Conservation (phyloP, 2,113 vertebrate species). For the Mugil cephalus region DNA sequence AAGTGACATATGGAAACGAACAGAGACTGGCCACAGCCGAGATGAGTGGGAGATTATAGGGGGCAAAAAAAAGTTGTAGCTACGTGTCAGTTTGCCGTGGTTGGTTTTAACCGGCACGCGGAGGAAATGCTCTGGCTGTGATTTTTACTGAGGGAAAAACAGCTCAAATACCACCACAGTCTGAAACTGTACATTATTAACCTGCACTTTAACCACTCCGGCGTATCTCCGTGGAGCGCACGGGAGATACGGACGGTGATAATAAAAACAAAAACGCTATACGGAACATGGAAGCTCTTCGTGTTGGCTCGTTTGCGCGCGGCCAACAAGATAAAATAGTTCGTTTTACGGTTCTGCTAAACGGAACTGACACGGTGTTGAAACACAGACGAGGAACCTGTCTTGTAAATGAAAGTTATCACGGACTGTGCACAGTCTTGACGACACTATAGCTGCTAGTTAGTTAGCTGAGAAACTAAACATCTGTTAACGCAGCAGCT, state of each 20-base stretch:
- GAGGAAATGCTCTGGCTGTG: conserved; percentile 2
- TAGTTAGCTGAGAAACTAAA: conserved; percentile 68
- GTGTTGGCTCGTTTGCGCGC: not conserved
- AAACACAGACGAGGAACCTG: not conserved
- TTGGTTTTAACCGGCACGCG: conserved; percentile 21
- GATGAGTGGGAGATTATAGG: conserved; percentile 43
- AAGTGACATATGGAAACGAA: not conserved
- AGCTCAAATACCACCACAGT: not conserved
- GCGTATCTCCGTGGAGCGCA: not conserved
- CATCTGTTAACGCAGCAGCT: conserved; percentile 56
- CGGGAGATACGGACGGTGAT: not conserved
- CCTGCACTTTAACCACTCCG: not conserved
- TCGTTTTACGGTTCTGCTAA: not conserved
- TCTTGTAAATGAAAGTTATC: no score
- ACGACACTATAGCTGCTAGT: not conserved
- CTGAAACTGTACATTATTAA: not conserved
- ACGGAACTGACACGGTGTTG: not conserved
- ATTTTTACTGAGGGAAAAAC: not conserved
- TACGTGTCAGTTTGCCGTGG: conserved; percentile 81
- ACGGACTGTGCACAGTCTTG: no score
- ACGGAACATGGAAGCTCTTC: not conserved
- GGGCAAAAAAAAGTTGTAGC: conserved; percentile 40
- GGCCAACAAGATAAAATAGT: not conserved
- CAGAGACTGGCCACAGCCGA: not conserved
- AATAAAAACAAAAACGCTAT: not conserved